Evolutionary conservation across 2,888 invertebrate genomes (phyloP).

Genomic region (Epsilonema sp.): DNA sequence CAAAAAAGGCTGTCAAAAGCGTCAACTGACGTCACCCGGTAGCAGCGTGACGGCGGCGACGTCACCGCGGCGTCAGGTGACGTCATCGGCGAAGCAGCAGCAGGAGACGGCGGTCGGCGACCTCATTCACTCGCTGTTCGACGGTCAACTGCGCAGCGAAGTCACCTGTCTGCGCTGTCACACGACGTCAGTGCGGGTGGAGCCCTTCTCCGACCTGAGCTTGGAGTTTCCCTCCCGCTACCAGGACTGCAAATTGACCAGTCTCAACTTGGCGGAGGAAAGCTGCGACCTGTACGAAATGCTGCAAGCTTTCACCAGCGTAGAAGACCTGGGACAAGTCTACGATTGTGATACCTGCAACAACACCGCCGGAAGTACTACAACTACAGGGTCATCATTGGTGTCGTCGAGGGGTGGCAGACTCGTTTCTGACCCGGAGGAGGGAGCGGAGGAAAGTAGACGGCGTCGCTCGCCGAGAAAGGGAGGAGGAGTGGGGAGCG

Average conservation of each 20-base stretch:
- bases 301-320: constrained; percentile 27
- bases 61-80: no score
- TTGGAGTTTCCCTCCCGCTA: constrained; percentile 29
- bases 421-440: no score
- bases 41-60: no score
- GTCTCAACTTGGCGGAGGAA: not conserved
- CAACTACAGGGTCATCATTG: not conserved
- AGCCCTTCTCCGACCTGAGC: constrained; percentile 29
- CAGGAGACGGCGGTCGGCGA: constrained; percentile 6
- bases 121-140: constrained; percentile 21
- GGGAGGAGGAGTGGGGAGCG: no score
- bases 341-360: constrained; percentile 29
- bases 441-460: no score
- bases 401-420: no score
- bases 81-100: no score
- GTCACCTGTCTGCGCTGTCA: constrained; percentile 3
- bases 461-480: no score
- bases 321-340: constrained; percentile 25
- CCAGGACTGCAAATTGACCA: constrained; percentile 12
- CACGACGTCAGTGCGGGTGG: constrained; percentile 13
- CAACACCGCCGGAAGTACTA: not conserved
- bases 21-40: no score
- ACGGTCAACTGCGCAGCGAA: constrained; percentile 25
- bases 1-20: no score
- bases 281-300: constrained; percentile 20